A percentile compares a stretch with the other conserved stretches of the same genome.
Conservation (phyloP, 2,888 invertebrate species). For the Himalopsyche tibetana region DNA sequence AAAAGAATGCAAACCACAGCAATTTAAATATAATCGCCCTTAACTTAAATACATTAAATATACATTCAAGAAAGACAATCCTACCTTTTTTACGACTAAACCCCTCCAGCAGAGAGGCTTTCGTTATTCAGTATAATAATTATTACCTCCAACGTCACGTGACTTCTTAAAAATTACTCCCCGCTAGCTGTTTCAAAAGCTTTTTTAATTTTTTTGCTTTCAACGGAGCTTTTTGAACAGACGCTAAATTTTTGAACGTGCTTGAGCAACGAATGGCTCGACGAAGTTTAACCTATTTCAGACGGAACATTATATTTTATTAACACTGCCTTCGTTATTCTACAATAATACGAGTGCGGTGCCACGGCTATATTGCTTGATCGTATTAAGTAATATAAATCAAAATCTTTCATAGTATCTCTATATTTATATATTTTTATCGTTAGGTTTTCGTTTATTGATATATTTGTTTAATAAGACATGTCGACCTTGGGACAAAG, state of each 20-base stretch:
- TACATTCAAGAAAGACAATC: not conserved
- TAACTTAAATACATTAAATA: no score
- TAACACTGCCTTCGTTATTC: no score
- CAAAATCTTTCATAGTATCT: no score
- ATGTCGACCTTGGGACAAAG: no score
- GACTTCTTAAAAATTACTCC: conserved; percentile 20
- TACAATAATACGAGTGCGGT: no score
- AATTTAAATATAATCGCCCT: no score
- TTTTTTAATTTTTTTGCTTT: not conserved
- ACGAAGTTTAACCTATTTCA: conserved; percentile 5
- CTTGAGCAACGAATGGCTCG: not conserved
- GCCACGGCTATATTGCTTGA: no score
- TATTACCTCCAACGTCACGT: not conserved
- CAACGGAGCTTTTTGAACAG: conserved; percentile 31
- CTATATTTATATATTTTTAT: no score
- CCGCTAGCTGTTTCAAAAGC: conserved; percentile 35
- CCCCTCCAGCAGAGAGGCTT: not conserved
- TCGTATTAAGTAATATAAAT: no score
- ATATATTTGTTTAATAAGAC: no score
- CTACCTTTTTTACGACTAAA: not conserved
- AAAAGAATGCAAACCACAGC: no score
- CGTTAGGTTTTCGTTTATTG: no score
- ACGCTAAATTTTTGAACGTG: conserved; percentile 7
- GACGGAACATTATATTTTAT: not conserved
- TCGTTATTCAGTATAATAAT: not conserved